phyloP scores from a whole-genome alignment of 2,113 vertebrate genomes.

The Oenanthe melanoleuca region DNA sequence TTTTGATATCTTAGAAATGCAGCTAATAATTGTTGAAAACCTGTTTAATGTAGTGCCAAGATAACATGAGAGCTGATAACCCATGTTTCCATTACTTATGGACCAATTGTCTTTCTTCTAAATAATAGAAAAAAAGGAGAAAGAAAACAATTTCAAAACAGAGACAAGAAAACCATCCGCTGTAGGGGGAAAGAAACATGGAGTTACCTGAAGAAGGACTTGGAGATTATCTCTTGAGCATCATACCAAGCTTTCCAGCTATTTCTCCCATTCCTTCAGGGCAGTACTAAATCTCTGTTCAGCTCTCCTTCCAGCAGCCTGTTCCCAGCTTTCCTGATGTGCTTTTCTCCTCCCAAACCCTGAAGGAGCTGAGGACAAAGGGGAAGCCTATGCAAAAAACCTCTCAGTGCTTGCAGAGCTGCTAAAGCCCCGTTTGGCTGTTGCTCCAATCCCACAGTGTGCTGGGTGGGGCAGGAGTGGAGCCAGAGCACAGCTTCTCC shows the following conservation, averaged over 20 bases:
- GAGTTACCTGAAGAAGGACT: neutral
- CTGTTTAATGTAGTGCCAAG: neutral
- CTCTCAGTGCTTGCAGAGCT: neutral
- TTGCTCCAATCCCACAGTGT: neutral
- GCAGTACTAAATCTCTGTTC: neutral
- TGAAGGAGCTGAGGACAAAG: neutral
- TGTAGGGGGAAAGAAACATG: neutral
- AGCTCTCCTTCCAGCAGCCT: neutral
- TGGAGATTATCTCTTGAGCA: neutral
- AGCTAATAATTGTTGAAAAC: neutral
- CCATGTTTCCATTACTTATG: neutral
- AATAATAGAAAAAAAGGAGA: neutral
- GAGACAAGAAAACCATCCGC: neutral
- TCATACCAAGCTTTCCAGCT: neutral
- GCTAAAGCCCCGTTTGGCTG: neutral
- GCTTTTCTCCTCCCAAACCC: neutral
- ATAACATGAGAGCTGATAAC: neutral
- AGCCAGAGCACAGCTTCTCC: neutral
- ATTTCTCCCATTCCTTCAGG: neutral
- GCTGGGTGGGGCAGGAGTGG: neutral
- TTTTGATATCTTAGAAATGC: neutral
- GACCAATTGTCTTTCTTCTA: neutral
- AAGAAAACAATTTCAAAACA: slow-evolving; percentile 24
- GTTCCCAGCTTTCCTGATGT: neutral
- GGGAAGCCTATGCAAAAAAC: neutral